Conservation (phyloP, 2,797 vertebrate genomes). For the Parotocinclus haroldoi region DNA sequence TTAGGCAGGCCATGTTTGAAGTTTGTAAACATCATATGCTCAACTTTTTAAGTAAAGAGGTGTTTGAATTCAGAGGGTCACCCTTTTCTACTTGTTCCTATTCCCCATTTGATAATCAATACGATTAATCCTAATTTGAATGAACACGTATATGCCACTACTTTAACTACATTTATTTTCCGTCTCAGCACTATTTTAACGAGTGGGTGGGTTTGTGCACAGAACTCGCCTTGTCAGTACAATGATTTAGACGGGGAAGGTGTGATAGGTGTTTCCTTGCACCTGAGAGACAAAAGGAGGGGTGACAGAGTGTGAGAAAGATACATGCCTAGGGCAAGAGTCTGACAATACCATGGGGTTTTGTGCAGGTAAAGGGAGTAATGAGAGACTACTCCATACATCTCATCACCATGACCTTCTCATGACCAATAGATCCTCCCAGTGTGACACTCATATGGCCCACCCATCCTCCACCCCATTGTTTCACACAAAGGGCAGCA, state of each 20-base stretch:
- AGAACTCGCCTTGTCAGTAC: background rate
- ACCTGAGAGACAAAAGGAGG: constrained; percentile 50
- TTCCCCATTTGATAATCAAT: too few relatives aligned
- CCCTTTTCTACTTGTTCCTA: too few relatives aligned
- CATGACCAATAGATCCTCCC: constrained; percentile 45
- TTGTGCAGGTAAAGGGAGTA: constrained; percentile 54
- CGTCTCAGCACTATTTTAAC: too few relatives aligned
- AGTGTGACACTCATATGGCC: constrained; percentile 53
- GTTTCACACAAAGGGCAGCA: constrained; percentile 56
- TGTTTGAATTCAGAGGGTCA: too few relatives aligned
- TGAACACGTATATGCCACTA: too few relatives aligned
- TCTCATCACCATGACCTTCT: constrained; percentile 43
- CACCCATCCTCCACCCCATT: constrained; percentile 54
- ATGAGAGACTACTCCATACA: constrained; percentile 57
- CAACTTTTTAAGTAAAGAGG: too few relatives aligned
- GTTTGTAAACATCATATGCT: too few relatives aligned
- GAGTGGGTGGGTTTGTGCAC: background rate
- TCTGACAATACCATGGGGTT: constrained; percentile 53
- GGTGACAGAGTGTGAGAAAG: constrained; percentile 36
- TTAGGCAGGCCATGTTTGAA: too few relatives aligned
- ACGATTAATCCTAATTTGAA: too few relatives aligned
- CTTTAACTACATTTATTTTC: too few relatives aligned
- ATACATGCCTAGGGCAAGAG: constrained; percentile 47
- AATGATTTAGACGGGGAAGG: constrained; percentile 25
- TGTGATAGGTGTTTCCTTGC: constrained; percentile 54